Conservation (phyloP, 2,113 vertebrate species). For the Nipponia nippon region DNA sequence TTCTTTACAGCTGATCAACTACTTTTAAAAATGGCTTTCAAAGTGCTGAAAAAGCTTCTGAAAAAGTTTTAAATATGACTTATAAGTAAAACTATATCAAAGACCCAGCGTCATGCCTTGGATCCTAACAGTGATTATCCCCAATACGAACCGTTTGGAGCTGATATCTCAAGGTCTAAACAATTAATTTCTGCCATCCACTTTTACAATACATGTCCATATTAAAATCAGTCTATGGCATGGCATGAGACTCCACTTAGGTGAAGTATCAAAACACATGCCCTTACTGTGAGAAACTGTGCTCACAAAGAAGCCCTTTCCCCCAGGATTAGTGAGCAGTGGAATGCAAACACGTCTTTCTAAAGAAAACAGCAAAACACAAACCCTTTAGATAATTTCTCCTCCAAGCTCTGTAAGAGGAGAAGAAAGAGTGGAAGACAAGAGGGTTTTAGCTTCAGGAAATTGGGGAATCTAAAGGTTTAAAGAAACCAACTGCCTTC, state of each 20-base stretch:
- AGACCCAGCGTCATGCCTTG: not conserved
- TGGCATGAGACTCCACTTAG: not conserved
- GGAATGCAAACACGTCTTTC: constrained; percentile 39
- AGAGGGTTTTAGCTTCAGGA: constrained; percentile 20
- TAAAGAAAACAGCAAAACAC: constrained; percentile 30
- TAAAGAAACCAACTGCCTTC: not conserved
- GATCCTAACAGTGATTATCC: not conserved
- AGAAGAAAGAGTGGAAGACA: not conserved
- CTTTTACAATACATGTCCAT: not conserved
- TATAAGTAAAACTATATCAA: not conserved
- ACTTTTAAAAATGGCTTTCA: not conserved
- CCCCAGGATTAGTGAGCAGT: constrained; percentile 5
- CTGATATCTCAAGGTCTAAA: not conserved
- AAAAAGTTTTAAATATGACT: not conserved
- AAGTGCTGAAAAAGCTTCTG: not conserved
- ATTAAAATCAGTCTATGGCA: not conserved
- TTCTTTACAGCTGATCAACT: not conserved
- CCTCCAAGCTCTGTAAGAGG: constrained; percentile 1
- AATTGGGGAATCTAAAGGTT: not conserved
- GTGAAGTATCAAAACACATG: not conserved
- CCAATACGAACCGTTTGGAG: not conserved
- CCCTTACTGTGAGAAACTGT: not conserved
- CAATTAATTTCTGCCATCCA: not conserved
- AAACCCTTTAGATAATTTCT: constrained; percentile 10
- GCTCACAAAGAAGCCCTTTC: not conserved